A percentile compares a stretch with the other conserved stretches of the same genome.
Conservation (phyloP, 2,888 invertebrate species). For the Drosophila mayaguana region DNA sequence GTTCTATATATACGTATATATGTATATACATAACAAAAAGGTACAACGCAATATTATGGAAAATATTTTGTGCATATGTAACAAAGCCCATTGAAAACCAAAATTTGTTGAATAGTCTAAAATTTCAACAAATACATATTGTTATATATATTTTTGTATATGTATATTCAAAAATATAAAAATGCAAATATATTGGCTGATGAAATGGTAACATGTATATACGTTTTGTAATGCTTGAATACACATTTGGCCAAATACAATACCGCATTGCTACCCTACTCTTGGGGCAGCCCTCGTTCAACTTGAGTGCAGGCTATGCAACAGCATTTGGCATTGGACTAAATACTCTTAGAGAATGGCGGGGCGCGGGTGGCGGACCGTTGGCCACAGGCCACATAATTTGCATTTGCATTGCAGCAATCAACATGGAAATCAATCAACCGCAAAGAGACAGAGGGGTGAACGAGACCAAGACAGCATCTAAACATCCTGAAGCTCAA, state of each 20-base stretch:
- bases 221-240: constrained; percentile 41
- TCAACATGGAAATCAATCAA: constrained; percentile 77
- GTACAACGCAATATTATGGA: constrained; percentile 60
- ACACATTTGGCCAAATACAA: constrained; percentile 4
- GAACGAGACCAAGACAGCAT: constrained; percentile 21
- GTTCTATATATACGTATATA: background rate
- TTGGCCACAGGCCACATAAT: constrained; percentile 45
- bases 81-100: constrained; percentile 60
- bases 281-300: constrained; percentile 16
- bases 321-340: constrained; percentile 43
- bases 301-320: constrained; percentile 46
- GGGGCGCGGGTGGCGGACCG: background rate
- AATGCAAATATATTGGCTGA: constrained; percentile 6
- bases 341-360: constrained; percentile 41
- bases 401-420: constrained; percentile 70
- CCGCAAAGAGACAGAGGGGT: constrained; percentile 48
- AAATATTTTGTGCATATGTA: constrained; percentile 56
- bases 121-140: constrained; percentile 21
- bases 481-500: constrained; percentile 44
- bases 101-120: constrained; percentile 32
- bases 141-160: constrained; percentile 1
- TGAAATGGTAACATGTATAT: constrained; percentile 12
- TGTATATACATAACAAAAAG: constrained; percentile 30
- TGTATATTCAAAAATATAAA: background rate
- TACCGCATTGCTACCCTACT: constrained; percentile 19